Evolutionary conservation across 2,113 vertebrate genomes (phyloP).

Genomic region (Oreochromis spilurus): DNA sequence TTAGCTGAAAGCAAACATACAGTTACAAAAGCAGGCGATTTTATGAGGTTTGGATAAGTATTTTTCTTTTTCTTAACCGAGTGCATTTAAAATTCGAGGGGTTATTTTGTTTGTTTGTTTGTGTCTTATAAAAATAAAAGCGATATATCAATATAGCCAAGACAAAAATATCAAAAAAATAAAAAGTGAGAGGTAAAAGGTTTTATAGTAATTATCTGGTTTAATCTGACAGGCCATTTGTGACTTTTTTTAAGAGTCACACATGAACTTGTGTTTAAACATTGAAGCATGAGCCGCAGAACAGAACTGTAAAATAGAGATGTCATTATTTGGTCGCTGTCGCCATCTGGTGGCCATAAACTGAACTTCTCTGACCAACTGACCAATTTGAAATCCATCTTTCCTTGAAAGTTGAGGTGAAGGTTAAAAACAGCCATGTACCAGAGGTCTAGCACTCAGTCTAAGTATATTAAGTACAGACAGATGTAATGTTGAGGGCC

Average conservation of each 20-base stretch:
- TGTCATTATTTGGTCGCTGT: not conserved
- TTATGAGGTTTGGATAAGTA: not conserved
- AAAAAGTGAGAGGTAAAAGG: not conserved
- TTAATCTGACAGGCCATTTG: not conserved
- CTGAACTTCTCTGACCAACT: not conserved
- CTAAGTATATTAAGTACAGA: not conserved
- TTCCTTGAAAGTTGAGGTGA: not conserved
- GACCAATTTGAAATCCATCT: not conserved
- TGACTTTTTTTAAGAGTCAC: not conserved
- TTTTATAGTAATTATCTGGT: not conserved
- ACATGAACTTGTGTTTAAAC: not conserved
- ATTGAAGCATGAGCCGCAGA: not conserved
- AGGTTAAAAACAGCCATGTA: not conserved
- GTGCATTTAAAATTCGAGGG: not conserved
- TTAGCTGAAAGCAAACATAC: not conserved
- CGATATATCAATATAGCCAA: not conserved
- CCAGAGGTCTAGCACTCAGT: not conserved
- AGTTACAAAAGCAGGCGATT: not conserved
- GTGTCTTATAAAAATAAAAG: not conserved
- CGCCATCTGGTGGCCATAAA: constrained; percentile 42
- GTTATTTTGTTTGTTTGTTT: not conserved
- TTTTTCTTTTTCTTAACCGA: not conserved
- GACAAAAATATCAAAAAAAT: not conserved
- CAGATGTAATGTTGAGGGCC: not conserved
- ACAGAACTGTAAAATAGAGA: not conserved